Evolutionary conservation across 2,113 vertebrate species (phyloP).

Genomic region (Pavo muticus): DNA sequence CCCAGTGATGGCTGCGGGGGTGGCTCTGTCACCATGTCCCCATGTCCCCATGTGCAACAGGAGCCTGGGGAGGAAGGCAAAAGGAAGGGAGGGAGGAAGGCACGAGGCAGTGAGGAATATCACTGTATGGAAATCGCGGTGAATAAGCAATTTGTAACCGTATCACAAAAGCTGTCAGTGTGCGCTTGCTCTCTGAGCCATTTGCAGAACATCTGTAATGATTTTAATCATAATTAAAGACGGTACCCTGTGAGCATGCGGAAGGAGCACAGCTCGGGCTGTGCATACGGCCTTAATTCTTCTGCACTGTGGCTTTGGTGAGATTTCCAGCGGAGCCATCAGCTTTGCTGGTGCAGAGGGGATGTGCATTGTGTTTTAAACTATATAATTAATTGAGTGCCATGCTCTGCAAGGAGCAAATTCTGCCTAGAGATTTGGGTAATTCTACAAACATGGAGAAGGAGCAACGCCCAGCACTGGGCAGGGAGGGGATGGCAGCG

Average conservation of each 20-base stretch:
- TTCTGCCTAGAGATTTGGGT: neutral
- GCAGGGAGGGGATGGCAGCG: neutral
- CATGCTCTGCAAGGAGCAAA: slow-evolving; percentile 16
- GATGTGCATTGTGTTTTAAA: slow-evolving; percentile 23
- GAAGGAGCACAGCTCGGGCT: fast-evolving
- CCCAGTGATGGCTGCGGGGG: fast-evolving
- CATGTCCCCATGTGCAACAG: fast-evolving
- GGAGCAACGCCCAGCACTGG: neutral
- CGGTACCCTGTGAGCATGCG: fast-evolving
- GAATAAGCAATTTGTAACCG: neutral
- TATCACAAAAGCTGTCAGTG: neutral
- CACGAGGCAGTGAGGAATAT: too few species aligned
- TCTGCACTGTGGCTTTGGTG: fast-evolving
- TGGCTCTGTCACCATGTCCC: neutral
- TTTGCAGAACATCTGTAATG: neutral
- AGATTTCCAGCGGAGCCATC: neutral
- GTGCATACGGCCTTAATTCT: neutral
- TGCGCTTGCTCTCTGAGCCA: neutral
- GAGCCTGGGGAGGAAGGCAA: too few species aligned
- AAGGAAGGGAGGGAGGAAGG: too few species aligned
- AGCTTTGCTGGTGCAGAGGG: slow-evolving; percentile 3
- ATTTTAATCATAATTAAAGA: neutral
- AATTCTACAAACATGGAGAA: neutral
- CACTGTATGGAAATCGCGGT: neutral
- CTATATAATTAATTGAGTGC: slow-evolving; percentile 32